phyloP scores from a whole-genome alignment of 2,797 vertebrate species.

The Mus caroli region DNA sequence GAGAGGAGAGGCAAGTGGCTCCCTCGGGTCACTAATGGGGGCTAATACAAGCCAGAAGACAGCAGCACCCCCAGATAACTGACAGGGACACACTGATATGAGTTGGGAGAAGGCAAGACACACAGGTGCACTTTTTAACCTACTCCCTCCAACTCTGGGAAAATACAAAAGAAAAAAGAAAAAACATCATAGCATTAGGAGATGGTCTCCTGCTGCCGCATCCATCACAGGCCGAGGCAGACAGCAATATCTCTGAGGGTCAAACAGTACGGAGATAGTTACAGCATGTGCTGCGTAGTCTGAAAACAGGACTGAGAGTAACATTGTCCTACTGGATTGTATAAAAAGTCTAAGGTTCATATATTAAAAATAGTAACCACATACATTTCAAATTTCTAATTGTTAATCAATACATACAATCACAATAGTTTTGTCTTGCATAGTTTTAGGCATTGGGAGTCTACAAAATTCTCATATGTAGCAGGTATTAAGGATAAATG shows the following conservation, averaged over 20 bases:
- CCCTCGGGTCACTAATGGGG: not conserved
- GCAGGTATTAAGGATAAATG: not conserved
- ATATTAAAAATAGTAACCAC: not conserved
- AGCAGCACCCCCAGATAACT: not conserved
- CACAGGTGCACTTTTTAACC: not conserved
- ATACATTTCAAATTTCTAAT: not conserved
- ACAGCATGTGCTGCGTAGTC: not conserved
- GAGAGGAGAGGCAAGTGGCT: not conserved
- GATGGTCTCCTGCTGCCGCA: not conserved
- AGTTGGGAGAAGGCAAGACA: not conserved
- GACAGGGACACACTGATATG: not conserved
- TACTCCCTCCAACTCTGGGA: not conserved
- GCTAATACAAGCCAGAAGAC: too few relatives aligned
- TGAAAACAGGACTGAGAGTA: not conserved
- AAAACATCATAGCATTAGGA: not conserved
- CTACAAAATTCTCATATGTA: not conserved
- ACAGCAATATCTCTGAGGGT: not conserved
- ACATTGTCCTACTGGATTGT: not conserved
- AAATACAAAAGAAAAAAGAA: not conserved
- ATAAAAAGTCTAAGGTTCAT: not conserved
- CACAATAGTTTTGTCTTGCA: slow-evolving; percentile 8
- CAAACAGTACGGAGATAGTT: not conserved
- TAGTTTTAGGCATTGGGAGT: not conserved
- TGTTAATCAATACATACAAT: slow-evolving; percentile 12
- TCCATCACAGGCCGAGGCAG: not conserved